Conservation (phyloP, 1,140 invertebrate genomes). For the Rhyacophila brunnea region DNA sequence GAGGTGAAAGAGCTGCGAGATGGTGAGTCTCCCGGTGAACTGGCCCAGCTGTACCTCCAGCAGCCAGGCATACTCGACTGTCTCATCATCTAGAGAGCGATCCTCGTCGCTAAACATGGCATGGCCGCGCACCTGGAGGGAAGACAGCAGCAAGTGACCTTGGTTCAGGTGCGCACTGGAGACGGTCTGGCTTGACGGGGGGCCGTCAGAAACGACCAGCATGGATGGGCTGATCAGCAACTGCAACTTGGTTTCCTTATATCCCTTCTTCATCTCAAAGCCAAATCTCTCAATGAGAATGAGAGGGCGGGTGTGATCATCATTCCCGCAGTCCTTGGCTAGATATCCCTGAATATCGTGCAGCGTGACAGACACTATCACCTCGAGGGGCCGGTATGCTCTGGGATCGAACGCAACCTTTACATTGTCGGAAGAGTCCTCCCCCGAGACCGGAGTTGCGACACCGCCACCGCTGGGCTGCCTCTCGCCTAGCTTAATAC, state of each 20-base stretch:
- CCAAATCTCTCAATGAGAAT: conserved; percentile 87
- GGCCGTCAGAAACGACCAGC: conserved; percentile 68
- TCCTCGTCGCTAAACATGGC: conserved; percentile 96
- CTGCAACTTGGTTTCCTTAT: conserved; percentile 87
- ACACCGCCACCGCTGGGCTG: conserved; percentile 46
- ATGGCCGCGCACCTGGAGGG: conserved; percentile 88
- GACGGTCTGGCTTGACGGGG: conserved; percentile 61
- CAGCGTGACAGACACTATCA: conserved; percentile 90
- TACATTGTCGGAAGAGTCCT: conserved; percentile 53
- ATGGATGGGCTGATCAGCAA: conserved; percentile 87
- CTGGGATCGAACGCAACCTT: conserved; percentile 77
- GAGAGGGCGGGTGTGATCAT: conserved; percentile 86
- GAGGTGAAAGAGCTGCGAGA: conserved; percentile 82
- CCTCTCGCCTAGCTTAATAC: conserved; percentile 53
- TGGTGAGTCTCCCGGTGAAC: conserved; percentile 74
- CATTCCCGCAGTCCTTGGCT: conserved; percentile 82
- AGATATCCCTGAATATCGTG: conserved; percentile 94
- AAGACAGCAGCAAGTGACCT: conserved; percentile 87
- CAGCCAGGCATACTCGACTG: conserved; percentile 95
- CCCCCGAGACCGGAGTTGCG: conserved; percentile 57
- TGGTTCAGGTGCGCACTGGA: conserved; percentile 72
- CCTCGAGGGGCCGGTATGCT: conserved; percentile 83
- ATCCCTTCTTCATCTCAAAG: conserved; percentile 96
- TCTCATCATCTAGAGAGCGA: conserved; percentile 86
- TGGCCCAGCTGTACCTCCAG: conserved; percentile 82